Conservation (phyloP, 2,113 vertebrate genomes). For the Bos indicus region DNA sequence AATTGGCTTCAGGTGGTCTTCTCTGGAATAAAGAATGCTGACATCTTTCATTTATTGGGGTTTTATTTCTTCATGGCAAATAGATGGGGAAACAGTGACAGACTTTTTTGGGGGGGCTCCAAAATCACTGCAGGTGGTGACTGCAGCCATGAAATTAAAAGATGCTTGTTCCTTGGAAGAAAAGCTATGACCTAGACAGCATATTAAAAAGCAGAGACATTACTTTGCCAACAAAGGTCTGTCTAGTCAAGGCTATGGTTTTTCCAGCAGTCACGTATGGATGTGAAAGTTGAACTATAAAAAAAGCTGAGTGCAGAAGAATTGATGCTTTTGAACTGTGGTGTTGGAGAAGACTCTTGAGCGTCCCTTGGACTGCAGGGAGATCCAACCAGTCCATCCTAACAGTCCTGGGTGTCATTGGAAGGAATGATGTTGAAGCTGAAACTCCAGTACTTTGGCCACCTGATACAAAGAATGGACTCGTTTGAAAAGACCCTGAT, state of each 20-base stretch:
- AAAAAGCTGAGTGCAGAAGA: background rate
- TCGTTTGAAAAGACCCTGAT: background rate
- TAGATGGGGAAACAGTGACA: background rate
- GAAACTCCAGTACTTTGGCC: background rate
- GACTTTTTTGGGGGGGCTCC: background rate
- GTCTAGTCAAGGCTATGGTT: background rate
- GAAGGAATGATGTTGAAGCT: background rate
- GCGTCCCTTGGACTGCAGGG: rapidly evolving
- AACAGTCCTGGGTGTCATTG: background rate
- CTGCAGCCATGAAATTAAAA: background rate
- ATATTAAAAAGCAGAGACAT: background rate
- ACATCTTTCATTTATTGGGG: background rate
- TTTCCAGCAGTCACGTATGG: background rate
- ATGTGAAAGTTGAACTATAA: background rate
- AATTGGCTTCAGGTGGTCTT: background rate
- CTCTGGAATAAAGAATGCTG: background rate
- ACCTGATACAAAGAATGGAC: rapidly evolving
- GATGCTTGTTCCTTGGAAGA: background rate
- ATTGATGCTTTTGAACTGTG: background rate
- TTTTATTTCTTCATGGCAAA: background rate
- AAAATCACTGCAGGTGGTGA: background rate
- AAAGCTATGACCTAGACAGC: background rate
- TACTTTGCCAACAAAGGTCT: background rate
- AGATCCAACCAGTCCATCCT: background rate
- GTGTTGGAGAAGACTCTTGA: background rate